Percentiles rank a stretch among this genome's conserved stretches.
These are phyloP conservation scores for Tribolium castaneum DNA, from an alignment of 1,140 invertebrate genomes.

Conservation along the genomic window DNA sequence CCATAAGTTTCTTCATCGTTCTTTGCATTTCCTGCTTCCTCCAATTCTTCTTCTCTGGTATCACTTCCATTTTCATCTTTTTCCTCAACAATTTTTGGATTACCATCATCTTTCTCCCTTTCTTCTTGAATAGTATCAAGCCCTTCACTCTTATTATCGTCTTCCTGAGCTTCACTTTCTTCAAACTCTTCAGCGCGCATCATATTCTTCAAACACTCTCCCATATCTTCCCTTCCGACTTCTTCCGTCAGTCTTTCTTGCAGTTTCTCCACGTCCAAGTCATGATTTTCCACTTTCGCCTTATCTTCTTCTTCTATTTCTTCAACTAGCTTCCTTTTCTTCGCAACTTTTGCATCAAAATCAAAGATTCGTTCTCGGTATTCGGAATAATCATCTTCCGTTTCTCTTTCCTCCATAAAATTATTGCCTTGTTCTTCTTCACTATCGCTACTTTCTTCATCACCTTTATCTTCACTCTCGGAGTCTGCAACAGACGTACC, in stretches of 20 bases:
- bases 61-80: too few species aligned
- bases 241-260: not conserved
- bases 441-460: slow-evolving; percentile 30
- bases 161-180: not conserved
- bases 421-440: slow-evolving; percentile 44
- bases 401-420: slow-evolving; percentile 56
- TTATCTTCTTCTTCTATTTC: slow-evolving; percentile 31
- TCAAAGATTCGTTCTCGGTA: slow-evolving; percentile 59
- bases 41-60: too few species aligned
- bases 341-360: slow-evolving; percentile 39
- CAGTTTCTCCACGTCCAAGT: slow-evolving; percentile 3
- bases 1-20: too few species aligned
- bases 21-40: too few species aligned
- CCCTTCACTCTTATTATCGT: not conserved
- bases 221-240: not conserved
- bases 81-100: too few species aligned
- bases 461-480: slow-evolving; percentile 55
- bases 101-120: not conserved
- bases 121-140: not conserved
- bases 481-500: slow-evolving; percentile 59
- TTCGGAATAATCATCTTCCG: slow-evolving; percentile 53
- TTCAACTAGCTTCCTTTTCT: slow-evolving; percentile 38
- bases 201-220: not conserved
- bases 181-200: not conserved
- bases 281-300: not conserved